A percentile compares a stretch with the other conserved stretches of the same genome.
Evolutionary conservation across 2,797 vertebrate species (phyloP).

Genomic region (Distichodus sexfasciatus): DNA sequence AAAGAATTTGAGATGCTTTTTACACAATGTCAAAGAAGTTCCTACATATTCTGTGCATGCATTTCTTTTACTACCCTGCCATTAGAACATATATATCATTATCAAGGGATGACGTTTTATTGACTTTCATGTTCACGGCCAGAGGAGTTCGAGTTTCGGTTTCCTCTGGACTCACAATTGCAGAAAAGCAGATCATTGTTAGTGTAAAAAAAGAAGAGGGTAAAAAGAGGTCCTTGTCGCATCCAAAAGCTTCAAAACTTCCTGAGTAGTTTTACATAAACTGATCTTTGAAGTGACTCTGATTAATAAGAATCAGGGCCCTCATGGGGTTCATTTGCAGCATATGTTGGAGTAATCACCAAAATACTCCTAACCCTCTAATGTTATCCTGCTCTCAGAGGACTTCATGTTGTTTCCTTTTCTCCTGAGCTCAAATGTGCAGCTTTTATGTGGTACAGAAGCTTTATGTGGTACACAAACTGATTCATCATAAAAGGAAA

Average conservation of each 20-base stretch:
- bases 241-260: conserved; percentile 29
- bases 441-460: neutral
- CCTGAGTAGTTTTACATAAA: conserved; percentile 43
- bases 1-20: too few species aligned
- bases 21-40: too few species aligned
- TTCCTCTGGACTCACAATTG: conserved; percentile 45
- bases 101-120: conserved; percentile 58
- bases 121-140: conserved; percentile 64
- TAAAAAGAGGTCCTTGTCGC: conserved; percentile 6
- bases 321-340: conserved; percentile 54
- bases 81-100: neutral
- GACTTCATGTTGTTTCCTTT: conserved; percentile 5
- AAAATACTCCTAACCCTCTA: neutral
- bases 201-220: neutral
- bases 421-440: neutral
- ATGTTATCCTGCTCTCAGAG: neutral
- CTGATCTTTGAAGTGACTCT: conserved; percentile 60
- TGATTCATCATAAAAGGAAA: too few species aligned
- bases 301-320: conserved; percentile 63
- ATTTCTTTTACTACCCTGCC: neutral
- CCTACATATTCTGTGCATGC: too few species aligned
- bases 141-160: conserved; percentile 49
- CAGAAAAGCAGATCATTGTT: conserved; percentile 5
- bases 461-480: neutral
- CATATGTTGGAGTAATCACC: conserved; percentile 46